These are phyloP conservation scores for Chrysina gloriosa DNA, from an alignment of 2,888 invertebrate species.

Conservation along the genomic window DNA sequence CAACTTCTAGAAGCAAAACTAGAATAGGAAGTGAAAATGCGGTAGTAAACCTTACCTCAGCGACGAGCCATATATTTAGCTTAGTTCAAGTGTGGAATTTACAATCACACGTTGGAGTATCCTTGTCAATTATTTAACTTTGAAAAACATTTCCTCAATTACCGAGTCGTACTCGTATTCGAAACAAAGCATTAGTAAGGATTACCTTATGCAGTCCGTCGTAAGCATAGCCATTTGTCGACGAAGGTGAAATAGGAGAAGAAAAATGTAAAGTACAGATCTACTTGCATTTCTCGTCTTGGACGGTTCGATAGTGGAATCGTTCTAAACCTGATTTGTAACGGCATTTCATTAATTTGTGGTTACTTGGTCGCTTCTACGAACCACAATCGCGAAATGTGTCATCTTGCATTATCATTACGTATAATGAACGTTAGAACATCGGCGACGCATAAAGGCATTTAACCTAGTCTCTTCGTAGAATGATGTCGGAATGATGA, in stretches of 20 bases:
- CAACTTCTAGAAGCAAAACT: too few relatives aligned
- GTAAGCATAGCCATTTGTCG: conserved; percentile 15
- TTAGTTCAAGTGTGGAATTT: not conserved
- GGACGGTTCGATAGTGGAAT: conserved; percentile 13
- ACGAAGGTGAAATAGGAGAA: conserved; percentile 26
- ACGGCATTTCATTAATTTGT: conserved; percentile 29
- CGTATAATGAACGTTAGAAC: conserved; percentile 1
- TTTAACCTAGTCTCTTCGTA: conserved; percentile 5
- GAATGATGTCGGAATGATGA: too few relatives aligned
- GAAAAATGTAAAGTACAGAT: conserved; percentile 18
- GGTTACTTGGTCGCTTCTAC: conserved; percentile 7
- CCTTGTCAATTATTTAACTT: conserved; percentile 26
- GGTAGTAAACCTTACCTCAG: not conserved
- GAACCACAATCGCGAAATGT: conserved; percentile 15
- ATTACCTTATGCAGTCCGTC: conserved; percentile 21
- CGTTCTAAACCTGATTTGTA: conserved; percentile 25
- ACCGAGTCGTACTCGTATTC: conserved; percentile 4
- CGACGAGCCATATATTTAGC: not conserved
- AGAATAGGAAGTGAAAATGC: not conserved
- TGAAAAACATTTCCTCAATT: conserved; percentile 29
- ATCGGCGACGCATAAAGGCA: not conserved
- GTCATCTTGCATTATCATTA: conserved; percentile 21
- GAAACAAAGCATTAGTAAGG: conserved; percentile 17
- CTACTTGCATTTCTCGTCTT: conserved; percentile 18
- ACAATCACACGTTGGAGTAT: not conserved